Evolutionary conservation across 2,888 invertebrate genomes (phyloP), one percentile per base, ranked within the genome.

Genomic region (Pheosia gnoma): DNA sequence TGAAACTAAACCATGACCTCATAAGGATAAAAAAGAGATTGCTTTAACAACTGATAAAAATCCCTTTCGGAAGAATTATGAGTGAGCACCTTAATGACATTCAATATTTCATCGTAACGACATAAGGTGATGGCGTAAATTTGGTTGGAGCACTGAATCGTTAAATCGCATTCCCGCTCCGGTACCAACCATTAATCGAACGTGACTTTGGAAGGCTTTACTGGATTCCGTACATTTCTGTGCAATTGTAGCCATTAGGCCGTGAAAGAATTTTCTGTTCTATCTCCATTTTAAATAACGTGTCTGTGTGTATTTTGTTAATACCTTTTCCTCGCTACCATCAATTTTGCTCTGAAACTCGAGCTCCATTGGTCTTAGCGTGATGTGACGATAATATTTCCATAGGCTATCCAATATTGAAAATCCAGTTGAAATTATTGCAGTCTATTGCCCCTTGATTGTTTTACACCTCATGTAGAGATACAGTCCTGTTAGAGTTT

Each of bases 31-130:
- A 47, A 47, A 47, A 47, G 47, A n/a, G n/a, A 47, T 11, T 47
- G 4, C 3, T n/a, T 47, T 5, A n/a, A 6, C n/a, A 47, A 47
- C 11, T n/a, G 47, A 11, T 11, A 47, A 47, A 47, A 66, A n/a
- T 47, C 25, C 25, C 25, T 5, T 10, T n/a, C n/a, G 49, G 52
- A 43, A 75, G 75, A 73, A 80, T 81, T 80, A 76, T 79, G 74
- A 77, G 66, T 65, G 70, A 65, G 65, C 65, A 65, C 68, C 82
- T 79, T 85, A 85, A 88, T 86, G 84, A 83, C 78, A 75, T 71
- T 75, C 74, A 77, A 88, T 88, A 86, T 80, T 84, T 88, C 86
- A 87, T 83, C 78, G 75, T 82, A 80, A 80, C 74, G 79, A 75
- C 74, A 80, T 59, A 67, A 72, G 71, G 71, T 78, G 81, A 80